A percentile compares a stretch with the other conserved stretches of the same genome.
Evolutionary conservation across 2,797 vertebrate species (phyloP).

Genomic region (Enteromius argenteus): DNA sequence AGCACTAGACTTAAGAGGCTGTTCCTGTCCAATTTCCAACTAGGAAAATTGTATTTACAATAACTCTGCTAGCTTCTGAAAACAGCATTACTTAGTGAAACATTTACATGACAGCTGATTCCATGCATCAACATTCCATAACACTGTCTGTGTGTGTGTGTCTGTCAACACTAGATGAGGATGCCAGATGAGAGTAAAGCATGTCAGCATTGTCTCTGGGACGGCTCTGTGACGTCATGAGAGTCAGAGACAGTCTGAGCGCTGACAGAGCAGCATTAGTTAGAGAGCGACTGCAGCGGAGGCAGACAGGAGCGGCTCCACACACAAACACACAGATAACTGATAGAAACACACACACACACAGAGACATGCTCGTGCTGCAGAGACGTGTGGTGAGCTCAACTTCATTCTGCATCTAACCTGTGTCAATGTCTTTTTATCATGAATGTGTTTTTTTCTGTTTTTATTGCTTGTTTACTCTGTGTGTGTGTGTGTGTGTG

Average conservation of each 20-base stretch:
- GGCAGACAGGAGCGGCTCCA: not conserved
- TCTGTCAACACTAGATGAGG: conserved; percentile 26
- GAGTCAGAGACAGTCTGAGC: not conserved
- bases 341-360: not conserved
- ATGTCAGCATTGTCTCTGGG: conserved; percentile 2
- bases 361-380: not conserved
- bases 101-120: not conserved
- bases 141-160: not conserved
- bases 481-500: not conserved
- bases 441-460: not conserved
- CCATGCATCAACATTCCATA: not conserved
- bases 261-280: not conserved
- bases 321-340: not conserved
- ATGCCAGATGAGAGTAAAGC: not conserved
- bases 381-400: not conserved
- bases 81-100: not conserved
- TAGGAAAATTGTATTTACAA: not conserved
- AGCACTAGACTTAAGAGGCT: too few species aligned
- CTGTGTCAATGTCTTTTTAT: not conserved
- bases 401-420: not conserved
- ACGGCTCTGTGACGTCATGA: conserved; percentile 27
- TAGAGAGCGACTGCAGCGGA: not conserved
- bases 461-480: not conserved
- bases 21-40: too few species aligned
- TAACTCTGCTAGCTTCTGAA: not conserved